Evolutionary conservation across 2,113 vertebrate genomes (phyloP).

Genomic region (Erpornis zantholeuca): DNA sequence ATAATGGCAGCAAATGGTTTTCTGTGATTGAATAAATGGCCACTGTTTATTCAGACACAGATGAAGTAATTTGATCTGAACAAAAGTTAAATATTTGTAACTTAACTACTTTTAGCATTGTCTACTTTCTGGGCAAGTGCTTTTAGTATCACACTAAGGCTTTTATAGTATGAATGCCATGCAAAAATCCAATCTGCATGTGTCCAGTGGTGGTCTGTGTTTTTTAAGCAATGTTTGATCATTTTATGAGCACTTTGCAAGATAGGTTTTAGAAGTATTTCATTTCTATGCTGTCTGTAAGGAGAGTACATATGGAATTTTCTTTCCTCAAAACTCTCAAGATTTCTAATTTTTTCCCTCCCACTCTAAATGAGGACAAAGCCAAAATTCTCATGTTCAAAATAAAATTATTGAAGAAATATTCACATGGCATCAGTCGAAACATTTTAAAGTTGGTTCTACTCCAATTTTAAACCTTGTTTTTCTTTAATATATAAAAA

Average conservation of each 20-base stretch:
- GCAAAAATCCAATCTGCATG: not conserved
- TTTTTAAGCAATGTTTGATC: not conserved
- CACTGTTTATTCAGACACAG: not conserved
- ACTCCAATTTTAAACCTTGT: conserved; percentile 28
- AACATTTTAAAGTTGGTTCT: conserved; percentile 3
- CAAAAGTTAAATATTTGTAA: not conserved
- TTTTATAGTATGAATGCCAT: not conserved
- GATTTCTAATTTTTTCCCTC: not conserved
- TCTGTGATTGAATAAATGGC: not conserved
- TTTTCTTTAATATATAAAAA: conserved; percentile 8
- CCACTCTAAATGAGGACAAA: not conserved
- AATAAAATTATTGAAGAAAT: not conserved
- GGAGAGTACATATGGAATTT: not conserved
- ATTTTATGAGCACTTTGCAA: not conserved
- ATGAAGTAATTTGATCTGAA: not conserved
- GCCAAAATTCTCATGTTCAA: not conserved
- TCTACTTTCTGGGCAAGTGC: not conserved
- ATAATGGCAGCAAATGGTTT: not conserved
- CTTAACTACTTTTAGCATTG: not conserved
- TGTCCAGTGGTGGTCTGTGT: not conserved
- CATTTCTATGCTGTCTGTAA: not conserved
- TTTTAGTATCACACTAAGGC: not conserved
- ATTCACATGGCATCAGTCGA: not conserved
- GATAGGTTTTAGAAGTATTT: not conserved
- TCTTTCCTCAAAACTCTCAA: not conserved